Evolutionary conservation across 2,113 vertebrate species (phyloP).

Genomic region (Chloropsis cyanopogon): DNA sequence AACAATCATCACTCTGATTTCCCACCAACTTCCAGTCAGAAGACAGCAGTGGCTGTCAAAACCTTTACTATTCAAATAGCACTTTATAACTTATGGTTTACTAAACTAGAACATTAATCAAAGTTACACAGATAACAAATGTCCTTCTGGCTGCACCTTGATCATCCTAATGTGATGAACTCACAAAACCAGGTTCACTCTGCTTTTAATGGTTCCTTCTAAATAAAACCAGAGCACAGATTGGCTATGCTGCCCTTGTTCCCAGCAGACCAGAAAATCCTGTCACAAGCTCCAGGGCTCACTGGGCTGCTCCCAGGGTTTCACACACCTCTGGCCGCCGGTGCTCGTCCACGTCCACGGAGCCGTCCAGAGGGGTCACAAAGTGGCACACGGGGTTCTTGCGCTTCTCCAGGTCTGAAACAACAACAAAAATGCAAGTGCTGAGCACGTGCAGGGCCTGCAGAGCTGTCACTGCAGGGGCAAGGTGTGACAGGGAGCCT

Average conservation of each 20-base stretch:
- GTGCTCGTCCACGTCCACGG: conserved; percentile 83
- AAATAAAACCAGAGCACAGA: not conserved
- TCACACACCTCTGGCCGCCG: conserved; percentile 84
- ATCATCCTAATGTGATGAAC: not conserved
- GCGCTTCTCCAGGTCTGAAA: conserved; percentile 90
- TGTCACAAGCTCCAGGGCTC: not conserved
- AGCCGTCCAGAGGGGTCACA: conserved; percentile 91
- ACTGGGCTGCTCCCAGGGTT: not conserved
- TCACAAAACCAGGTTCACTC: not conserved
- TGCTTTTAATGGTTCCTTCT: not conserved
- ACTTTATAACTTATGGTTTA: not conserved
- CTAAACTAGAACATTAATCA: not conserved
- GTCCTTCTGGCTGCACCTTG: not conserved
- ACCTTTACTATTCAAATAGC: not conserved
- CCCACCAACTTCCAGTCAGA: not conserved
- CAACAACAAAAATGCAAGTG: not conserved
- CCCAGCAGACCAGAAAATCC: not conserved
- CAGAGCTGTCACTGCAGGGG: not conserved
- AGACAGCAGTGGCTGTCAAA: not conserved
- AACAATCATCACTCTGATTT: not conserved
- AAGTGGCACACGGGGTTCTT: conserved; percentile 96
- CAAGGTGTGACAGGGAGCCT: not conserved
- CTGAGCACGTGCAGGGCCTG: not conserved
- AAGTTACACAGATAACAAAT: not conserved
- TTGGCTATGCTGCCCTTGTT: not conserved